Evolutionary conservation across 2,797 vertebrate genomes (phyloP).

Genomic region (Smutsia gigantea): DNA sequence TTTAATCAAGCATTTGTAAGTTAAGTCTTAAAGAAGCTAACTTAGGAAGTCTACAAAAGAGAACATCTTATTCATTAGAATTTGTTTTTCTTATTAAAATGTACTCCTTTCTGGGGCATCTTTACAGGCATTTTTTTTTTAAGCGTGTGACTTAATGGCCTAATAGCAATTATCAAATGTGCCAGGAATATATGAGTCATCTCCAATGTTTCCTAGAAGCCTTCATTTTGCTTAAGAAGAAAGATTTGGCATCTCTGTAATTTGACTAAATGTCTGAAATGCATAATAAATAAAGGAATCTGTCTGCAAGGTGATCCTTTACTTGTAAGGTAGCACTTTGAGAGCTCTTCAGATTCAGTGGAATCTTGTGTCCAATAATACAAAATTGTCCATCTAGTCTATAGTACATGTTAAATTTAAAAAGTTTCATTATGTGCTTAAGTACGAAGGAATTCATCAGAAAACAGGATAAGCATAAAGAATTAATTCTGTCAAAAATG

Average conservation of each 20-base stretch:
- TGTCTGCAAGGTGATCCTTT: not conserved
- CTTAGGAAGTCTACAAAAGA: not conserved
- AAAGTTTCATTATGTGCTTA: not conserved
- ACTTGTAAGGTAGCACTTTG: not conserved
- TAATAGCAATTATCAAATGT: not conserved
- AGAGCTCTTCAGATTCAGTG: not conserved
- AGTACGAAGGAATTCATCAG: not conserved
- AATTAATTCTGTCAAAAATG: not conserved
- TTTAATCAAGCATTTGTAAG: not conserved
- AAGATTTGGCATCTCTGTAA: not conserved
- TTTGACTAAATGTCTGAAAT: not conserved
- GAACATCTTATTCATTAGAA: not conserved
- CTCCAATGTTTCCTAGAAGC: not conserved
- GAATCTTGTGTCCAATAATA: not conserved
- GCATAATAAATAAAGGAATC: not conserved
- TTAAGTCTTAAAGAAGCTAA: not conserved
- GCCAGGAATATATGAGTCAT: not conserved
- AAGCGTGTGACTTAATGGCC: not conserved
- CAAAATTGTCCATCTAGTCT: not conserved
- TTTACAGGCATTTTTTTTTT: not conserved
- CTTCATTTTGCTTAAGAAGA: not conserved
- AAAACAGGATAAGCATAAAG: not conserved
- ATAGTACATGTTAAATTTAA: not conserved
- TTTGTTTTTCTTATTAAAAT: constrained; percentile 21
- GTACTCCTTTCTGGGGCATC: not conserved